Percentiles rank a stretch among this genome's conserved stretches.
Conservation (phyloP, 1,140 invertebrate species). For the Amphibalanus amphitrite region DNA sequence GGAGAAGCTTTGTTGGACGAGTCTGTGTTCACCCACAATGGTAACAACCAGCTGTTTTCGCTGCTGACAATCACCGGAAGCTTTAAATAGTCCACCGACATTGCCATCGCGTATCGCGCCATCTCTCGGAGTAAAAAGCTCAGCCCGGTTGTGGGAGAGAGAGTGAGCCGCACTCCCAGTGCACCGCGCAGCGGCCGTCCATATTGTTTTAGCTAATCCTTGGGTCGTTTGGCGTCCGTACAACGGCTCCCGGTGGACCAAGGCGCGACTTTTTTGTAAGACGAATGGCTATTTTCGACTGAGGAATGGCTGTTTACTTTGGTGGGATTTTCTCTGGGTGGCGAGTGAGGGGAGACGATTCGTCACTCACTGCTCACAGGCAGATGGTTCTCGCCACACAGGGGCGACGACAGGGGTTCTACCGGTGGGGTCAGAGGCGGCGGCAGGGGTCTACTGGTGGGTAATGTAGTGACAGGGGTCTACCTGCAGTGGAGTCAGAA, state of each 20-base stretch:
- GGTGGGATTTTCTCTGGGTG: neutral
- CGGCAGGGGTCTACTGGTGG: no score
- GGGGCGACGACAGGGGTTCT: neutral
- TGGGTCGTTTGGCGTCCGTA: neutral
- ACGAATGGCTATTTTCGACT: neutral
- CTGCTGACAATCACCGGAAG: neutral
- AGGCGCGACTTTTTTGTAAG: neutral
- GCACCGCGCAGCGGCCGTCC: neutral
- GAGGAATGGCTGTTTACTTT: neutral
- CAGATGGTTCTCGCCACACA: neutral
- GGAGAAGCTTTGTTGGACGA: neutral
- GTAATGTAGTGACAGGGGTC: no score
- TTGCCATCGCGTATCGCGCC: neutral
- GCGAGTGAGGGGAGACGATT: neutral
- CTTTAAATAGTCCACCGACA: neutral
- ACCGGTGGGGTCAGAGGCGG: no score
- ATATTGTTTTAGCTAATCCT: conserved; percentile 1
- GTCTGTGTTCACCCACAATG: neutral
- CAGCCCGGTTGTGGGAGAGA: neutral
- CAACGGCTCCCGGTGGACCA: neutral
- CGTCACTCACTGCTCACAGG: neutral
- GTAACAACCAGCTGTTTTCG: neutral
- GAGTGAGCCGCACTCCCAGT: neutral
- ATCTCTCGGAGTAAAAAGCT: neutral
- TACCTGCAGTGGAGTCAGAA: no score